A percentile compares a stretch with the other conserved stretches of the same genome.
Evolutionary conservation across 1,140 invertebrate genomes (phyloP).

Genomic region (Telenomus remus): DNA sequence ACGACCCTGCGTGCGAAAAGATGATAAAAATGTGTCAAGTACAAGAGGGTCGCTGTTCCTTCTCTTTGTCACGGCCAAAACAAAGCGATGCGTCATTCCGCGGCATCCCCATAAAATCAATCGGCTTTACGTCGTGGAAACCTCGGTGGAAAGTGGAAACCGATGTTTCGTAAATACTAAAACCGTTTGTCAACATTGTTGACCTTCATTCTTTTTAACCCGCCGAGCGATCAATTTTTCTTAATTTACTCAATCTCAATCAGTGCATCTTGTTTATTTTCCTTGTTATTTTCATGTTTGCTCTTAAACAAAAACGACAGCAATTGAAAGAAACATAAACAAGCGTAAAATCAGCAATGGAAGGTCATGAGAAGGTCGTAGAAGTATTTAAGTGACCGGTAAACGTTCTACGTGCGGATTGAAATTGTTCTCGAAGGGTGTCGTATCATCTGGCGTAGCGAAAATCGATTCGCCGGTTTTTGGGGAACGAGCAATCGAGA

Average conservation of each 20-base stretch:
- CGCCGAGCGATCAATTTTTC: neutral
- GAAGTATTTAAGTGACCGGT: no score
- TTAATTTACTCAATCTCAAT: no score
- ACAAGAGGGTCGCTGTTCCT: slow-evolving; percentile 20
- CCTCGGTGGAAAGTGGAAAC: no score
- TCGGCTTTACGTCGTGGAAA: neutral
- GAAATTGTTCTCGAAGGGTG: no score
- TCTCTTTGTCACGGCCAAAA: slow-evolving; percentile 35
- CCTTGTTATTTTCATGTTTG: no score
- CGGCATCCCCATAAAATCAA: slow-evolving; percentile 34
- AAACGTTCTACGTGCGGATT: no score
- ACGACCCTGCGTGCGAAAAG: slow-evolving; percentile 38
- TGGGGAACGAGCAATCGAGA: neutral
- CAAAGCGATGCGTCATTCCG: slow-evolving; percentile 39
- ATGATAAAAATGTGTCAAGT: slow-evolving; percentile 51
- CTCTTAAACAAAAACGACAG: no score
- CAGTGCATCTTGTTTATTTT: no score
- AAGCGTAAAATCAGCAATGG: neutral
- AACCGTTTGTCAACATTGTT: no score
- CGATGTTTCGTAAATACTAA: slow-evolving; percentile 20
- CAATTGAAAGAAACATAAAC: neutral
- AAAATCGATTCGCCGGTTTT: slow-evolving; percentile 26
- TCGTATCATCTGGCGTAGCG: neutral
- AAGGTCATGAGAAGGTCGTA: no score
- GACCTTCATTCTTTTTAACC: neutral